Evolutionary conservation across 2,797 vertebrate species (phyloP), one percentile per base, ranked within the genome.

Genomic region (Microhierax caerulescens): DNA sequence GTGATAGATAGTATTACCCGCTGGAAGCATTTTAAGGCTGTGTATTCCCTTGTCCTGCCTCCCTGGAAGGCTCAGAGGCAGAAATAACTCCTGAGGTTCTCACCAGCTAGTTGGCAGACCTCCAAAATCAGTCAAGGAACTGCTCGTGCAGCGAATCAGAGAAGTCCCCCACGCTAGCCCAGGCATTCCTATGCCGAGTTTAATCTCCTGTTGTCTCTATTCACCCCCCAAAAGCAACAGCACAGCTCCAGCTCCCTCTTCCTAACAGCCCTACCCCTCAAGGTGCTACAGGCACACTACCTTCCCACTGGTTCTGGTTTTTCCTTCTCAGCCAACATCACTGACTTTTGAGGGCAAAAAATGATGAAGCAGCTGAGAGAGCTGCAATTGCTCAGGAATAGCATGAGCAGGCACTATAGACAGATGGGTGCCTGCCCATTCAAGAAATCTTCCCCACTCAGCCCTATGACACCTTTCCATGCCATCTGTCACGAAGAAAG

Each of bases 1-100:
- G 11, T 0, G 0, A 63, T 43, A 24, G n/a, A 53, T 39, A 61
- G 5, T 30, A 20, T 65, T 77, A 54, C 8, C 18, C 18, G 39
- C 12, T 54, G 41, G 39, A 61, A 69, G 19, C 13, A 47, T n/a
- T 59, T 88, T 69, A 82, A 79, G 48, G 16, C 25, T 65, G 4
- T 51, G 12, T 34, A 47, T 77, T 92, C 20, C 13, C 34, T 72
- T 67, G 27, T 53, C n/a, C 23, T 65, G 24, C 28, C 16, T 75
- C 13, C 3, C n/a, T 36, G 32, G 37, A 88, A 11, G 11, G 8
- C 56, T 53, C 32, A 24, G 32, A 87, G 28, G 8, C 21, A 74
- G 53, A 96, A 88, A 72, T 6, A 1, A 10, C n/a, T 75, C 50
- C n/a, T 32, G 24, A 91, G 14, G 34, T n/a, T 80, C 45, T 81